Evolutionary conservation across 2,797 vertebrate species (phyloP).

Genomic region (Crocidura indochinensis): DNA sequence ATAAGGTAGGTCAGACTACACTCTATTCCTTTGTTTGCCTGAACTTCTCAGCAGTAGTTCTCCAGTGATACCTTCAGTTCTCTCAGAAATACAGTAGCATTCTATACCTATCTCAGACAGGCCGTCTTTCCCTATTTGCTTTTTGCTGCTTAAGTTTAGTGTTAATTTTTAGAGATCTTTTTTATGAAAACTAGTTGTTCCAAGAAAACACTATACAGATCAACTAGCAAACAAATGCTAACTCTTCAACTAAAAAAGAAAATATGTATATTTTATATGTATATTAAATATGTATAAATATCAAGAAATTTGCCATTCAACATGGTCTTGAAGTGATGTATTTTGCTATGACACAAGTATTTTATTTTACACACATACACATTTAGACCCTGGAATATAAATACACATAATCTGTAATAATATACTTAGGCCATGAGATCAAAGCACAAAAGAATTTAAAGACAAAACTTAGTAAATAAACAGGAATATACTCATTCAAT

Average conservation of each 20-base stretch:
- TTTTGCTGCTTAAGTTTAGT: neutral
- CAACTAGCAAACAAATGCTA: neutral
- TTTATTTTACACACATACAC: neutral
- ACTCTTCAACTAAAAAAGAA: neutral
- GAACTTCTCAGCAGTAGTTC: neutral
- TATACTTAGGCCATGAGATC: neutral
- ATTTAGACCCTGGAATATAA: neutral
- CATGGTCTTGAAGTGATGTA: neutral
- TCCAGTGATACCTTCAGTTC: neutral
- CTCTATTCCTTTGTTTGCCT: neutral
- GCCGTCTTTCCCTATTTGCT: neutral
- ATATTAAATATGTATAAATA: neutral
- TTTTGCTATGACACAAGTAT: neutral
- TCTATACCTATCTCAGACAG: neutral
- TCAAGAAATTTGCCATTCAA: neutral
- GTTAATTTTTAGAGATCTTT: neutral
- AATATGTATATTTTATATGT: neutral
- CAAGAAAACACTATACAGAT: slow-evolving; percentile 6
- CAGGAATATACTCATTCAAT: neutral
- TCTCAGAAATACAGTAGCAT: neutral
- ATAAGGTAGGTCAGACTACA: neutral
- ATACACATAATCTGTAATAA: slow-evolving; percentile 12
- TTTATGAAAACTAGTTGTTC: neutral
- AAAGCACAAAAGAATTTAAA: neutral
- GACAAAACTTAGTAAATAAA: neutral